Percentiles rank a stretch among this genome's conserved stretches.
Conservation (phyloP, 30 jellyfish, hydroid and myxozoan species). For the Cassiopea xamachana region DNA sequence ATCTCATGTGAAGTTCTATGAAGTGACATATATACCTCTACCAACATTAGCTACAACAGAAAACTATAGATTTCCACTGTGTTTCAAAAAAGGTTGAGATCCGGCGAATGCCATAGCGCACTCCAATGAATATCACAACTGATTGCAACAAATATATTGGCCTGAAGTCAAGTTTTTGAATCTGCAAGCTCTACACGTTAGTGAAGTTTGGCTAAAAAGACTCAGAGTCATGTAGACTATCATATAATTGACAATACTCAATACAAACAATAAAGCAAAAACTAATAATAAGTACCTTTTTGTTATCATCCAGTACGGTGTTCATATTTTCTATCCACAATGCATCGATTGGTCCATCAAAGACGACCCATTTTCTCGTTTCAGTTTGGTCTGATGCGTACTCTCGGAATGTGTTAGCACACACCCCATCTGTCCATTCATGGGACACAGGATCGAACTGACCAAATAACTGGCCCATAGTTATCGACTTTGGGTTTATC, state of each 20-base stretch:
- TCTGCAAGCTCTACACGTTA: too few species aligned
- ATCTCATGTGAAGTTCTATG: too few species aligned
- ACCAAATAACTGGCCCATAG: conserved; percentile 99
- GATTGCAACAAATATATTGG: too few species aligned
- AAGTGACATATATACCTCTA: too few species aligned
- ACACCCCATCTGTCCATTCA: conserved; percentile 99
- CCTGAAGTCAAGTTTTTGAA: too few species aligned
- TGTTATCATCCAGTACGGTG: conserved; percentile 96
- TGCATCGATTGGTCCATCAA: conserved; percentile 99
- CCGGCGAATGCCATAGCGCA: too few species aligned
- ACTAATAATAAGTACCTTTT: conserved; percentile 62
- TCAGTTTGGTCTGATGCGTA: conserved; percentile 98
- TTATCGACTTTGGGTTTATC: conserved; percentile 92
- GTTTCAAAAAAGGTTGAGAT: too few species aligned
- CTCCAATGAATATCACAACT: too few species aligned
- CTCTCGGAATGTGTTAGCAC: conserved; percentile 99
- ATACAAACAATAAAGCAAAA: neutral
- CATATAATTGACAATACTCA: neutral
- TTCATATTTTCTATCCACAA: conserved; percentile 98
- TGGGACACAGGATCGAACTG: conserved; percentile 98
- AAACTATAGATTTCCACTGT: too few species aligned
- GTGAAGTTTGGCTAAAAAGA: neutral
- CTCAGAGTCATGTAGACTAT: neutral
- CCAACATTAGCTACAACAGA: too few species aligned
- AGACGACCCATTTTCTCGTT: conserved; percentile 96